phyloP scores from a whole-genome alignment of 2,888 invertebrate species.

The Mythimna impura region DNA sequence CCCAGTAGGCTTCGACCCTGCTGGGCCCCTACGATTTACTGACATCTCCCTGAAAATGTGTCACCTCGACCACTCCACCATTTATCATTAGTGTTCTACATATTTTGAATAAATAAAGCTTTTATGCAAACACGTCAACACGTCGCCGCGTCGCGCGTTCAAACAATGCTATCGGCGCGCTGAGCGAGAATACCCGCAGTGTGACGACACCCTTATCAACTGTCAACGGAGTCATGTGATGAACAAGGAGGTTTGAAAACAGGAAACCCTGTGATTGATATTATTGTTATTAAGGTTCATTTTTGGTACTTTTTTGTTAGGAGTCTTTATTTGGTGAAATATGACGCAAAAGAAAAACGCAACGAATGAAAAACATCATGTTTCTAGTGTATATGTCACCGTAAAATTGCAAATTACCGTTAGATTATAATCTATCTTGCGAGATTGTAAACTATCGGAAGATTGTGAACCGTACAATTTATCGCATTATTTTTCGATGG shows the following conservation, averaged over 20 bases:
- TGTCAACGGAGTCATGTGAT: slow-evolving; percentile 55
- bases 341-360: not conserved
- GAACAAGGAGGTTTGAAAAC: slow-evolving; percentile 25
- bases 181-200: slow-evolving; percentile 61
- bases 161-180: slow-evolving; percentile 62
- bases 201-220: slow-evolving; percentile 68
- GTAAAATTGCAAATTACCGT: too few species aligned
- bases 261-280: slow-evolving; percentile 29
- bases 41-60: not conserved
- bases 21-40: too few species aligned
- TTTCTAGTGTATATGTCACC: too few species aligned
- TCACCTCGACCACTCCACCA: slow-evolving; percentile 5
- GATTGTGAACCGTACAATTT: too few species aligned
- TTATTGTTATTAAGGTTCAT: not conserved
- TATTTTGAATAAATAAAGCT: slow-evolving; percentile 58
- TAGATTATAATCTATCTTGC: too few species aligned
- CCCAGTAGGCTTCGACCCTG: too few species aligned
- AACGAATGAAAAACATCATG: not conserved
- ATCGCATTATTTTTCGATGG: too few species aligned
- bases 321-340: not conserved
- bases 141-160: slow-evolving; percentile 41
- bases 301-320: not conserved
- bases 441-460: too few species aligned
- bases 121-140: slow-evolving; percentile 64
- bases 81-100: slow-evolving; percentile 53